A percentile compares a stretch with the other conserved stretches of the same genome.
Evolutionary conservation across 2,113 vertebrate species (phyloP).

Genomic region (Hippoglossus stenolepis): DNA sequence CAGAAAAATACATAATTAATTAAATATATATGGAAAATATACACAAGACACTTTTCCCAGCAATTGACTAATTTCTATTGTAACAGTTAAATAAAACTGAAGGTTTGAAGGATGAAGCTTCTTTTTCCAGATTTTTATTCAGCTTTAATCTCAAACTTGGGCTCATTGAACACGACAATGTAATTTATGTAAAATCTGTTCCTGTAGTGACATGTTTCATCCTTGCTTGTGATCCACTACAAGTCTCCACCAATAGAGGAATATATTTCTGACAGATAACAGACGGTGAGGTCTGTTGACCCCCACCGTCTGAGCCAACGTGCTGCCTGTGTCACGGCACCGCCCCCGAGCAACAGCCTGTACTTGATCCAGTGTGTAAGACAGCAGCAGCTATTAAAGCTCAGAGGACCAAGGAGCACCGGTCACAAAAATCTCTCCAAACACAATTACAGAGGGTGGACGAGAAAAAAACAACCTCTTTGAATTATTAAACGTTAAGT

Average conservation of each 20-base stretch:
- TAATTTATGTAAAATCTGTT: neutral
- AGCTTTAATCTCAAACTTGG: no score
- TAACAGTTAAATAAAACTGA: no score
- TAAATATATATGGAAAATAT: no score
- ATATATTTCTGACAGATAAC: neutral
- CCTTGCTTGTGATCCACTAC: neutral
- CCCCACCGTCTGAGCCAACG: conserved; percentile 22
- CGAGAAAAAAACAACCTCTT: neutral
- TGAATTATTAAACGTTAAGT: conserved; percentile 33
- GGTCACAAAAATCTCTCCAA: conserved; percentile 32
- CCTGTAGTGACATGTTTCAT: neutral
- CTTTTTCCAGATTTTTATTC: no score
- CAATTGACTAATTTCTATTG: no score
- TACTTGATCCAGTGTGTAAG: conserved; percentile 35
- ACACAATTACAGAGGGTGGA: neutral
- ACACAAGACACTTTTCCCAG: no score
- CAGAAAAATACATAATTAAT: no score
- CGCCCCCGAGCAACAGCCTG: conserved; percentile 54
- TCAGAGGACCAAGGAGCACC: conserved; percentile 27
- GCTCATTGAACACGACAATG: neutral
- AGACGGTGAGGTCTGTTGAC: neutral
- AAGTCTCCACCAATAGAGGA: neutral
- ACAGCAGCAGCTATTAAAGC: conserved; percentile 61
- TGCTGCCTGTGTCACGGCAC: conserved; percentile 43
- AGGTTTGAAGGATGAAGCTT: no score